phyloP scores from a whole-genome alignment of 2,113 vertebrate genomes.

The Macroglossus sobrinus region DNA sequence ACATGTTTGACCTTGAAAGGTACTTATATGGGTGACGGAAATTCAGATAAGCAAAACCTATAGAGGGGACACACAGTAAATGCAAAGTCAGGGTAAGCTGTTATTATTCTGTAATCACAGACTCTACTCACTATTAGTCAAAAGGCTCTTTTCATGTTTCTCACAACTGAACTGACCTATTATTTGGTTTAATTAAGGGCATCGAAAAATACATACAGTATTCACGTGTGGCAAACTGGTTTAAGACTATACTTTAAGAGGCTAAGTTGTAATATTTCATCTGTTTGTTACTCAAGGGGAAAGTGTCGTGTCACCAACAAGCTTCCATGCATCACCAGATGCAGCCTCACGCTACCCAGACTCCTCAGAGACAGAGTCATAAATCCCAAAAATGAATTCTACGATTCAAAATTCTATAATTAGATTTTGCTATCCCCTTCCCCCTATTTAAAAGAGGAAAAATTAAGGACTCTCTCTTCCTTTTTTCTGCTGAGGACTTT shows the following conservation, averaged over 20 bases:
- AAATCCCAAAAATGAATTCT: background rate
- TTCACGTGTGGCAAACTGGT: background rate
- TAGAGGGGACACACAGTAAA: background rate
- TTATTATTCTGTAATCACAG: background rate
- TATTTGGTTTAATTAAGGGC: background rate
- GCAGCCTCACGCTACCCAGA: background rate
- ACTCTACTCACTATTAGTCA: background rate
- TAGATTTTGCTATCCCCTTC: background rate
- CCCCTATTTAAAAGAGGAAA: background rate
- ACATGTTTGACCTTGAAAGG: background rate
- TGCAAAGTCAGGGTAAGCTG: background rate
- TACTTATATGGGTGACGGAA: background rate
- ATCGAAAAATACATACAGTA: background rate
- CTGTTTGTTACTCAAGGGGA: background rate
- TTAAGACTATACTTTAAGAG: background rate
- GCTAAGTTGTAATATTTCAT: background rate
- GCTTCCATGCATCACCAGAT: background rate
- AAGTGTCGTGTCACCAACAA: background rate
- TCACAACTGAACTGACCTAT: background rate
- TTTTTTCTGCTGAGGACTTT: slow-evolving; percentile 1
- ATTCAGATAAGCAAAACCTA: background rate
- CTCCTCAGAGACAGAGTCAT: background rate
- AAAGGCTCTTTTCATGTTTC: background rate
- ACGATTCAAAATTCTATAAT: background rate
- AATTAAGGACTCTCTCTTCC: background rate